phyloP scores from a whole-genome alignment of 2,888 invertebrate species.

The Sarcophaga rosellei region DNA sequence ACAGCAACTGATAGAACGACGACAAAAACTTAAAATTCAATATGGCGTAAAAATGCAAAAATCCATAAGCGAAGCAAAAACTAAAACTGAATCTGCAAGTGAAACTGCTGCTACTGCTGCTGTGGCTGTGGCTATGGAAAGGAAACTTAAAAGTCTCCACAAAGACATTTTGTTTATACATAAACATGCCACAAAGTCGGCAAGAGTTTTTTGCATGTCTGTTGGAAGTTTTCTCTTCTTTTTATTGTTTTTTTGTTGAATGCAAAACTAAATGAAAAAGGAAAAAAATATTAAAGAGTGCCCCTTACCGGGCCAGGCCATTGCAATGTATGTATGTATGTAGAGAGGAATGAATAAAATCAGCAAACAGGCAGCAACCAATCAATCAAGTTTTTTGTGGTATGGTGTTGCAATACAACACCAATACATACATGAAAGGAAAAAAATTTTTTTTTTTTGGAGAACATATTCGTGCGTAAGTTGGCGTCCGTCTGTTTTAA shows the following conservation, averaged over 20 bases:
- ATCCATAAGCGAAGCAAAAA: conserved; percentile 38
- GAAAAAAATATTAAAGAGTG: conserved; percentile 29
- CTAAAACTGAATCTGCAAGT: conserved; percentile 6
- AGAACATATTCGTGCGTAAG: conserved; percentile 20
- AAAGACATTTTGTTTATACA: conserved; percentile 55
- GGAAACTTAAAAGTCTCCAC: conserved; percentile 38
- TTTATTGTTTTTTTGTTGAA: conserved; percentile 12
- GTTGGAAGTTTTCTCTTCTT: conserved; percentile 25
- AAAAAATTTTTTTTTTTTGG: conserved; percentile 1
- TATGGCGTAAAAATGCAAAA: conserved; percentile 65
- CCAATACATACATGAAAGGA: conserved; percentile 10
- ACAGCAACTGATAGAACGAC: neutral
- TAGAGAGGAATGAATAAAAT: neutral
- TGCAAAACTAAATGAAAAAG: conserved; percentile 56
- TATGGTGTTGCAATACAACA: conserved; percentile 28
- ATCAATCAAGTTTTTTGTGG: conserved; percentile 79
- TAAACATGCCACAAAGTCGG: conserved; percentile 58
- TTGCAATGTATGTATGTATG: neutral
- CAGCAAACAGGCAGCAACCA: conserved; percentile 70
- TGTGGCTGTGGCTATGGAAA: neutral
- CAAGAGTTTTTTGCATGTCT: conserved; percentile 66
- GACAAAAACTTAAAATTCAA: conserved; percentile 51
- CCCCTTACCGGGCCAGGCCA: neutral
- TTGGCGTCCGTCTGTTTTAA: conserved; percentile 25
- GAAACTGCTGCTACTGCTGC: neutral